Conservation (phyloP, 2,113 vertebrate species). For the Ptychochromis oligacanthus region DNA sequence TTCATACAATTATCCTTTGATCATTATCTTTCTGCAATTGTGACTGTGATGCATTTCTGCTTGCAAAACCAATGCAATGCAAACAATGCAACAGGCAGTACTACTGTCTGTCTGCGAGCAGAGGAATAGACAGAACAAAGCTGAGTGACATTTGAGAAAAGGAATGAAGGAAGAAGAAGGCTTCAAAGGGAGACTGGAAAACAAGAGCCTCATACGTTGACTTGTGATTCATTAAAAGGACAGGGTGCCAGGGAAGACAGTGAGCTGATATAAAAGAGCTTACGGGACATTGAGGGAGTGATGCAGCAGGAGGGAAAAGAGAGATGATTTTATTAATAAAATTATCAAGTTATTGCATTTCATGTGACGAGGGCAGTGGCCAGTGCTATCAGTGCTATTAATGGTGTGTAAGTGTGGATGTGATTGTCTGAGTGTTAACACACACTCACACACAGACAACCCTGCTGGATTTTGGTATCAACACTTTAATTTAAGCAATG, state of each 20-base stretch:
- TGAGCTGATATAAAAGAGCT: conserved; percentile 70
- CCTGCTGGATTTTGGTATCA: conserved; percentile 63
- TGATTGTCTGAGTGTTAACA: not conserved
- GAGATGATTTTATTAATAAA: conserved; percentile 79
- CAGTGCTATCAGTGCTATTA: conserved; percentile 66
- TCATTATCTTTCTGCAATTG: conserved; percentile 41
- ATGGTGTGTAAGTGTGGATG: not conserved
- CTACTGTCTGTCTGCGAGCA: conserved; percentile 17
- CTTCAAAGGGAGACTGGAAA: conserved; percentile 24
- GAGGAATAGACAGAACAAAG: conserved; percentile 4
- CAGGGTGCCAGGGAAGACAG: conserved; percentile 48
- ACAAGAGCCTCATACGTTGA: conserved; percentile 33
- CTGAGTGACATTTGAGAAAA: conserved; percentile 21
- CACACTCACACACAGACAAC: conserved; percentile 13
- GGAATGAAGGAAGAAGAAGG: not conserved
- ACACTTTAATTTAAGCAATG: conserved; percentile 68
- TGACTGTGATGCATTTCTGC: conserved; percentile 31
- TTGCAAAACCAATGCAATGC: conserved; percentile 7
- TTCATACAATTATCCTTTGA: conserved; percentile 45
- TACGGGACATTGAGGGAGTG: conserved; percentile 41
- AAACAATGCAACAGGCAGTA: conserved; percentile 28
- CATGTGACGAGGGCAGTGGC: conserved; percentile 53
- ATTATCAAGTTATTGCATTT: conserved; percentile 75
- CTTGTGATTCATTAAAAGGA: conserved; percentile 70
- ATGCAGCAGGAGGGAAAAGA: conserved; percentile 52